A percentile compares a stretch with the other conserved stretches of the same genome.
Evolutionary conservation across 2,888 invertebrate species (phyloP).

Genomic region (Cantharis flavilabris): DNA sequence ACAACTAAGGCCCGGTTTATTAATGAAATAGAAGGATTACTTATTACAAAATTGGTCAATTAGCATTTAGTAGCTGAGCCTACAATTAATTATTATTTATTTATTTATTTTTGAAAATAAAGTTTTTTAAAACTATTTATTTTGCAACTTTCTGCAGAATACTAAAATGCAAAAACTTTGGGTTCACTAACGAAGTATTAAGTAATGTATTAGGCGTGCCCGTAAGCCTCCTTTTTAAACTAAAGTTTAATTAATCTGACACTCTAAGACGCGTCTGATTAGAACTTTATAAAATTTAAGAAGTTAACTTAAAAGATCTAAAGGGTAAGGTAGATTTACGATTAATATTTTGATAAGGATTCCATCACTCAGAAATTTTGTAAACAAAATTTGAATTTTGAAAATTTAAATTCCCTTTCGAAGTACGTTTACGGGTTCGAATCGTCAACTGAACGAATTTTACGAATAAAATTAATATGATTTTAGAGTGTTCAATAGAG

Average conservation of each 20-base stretch:
- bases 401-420: too few species aligned
- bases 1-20: neutral
- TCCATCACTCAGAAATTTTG: neutral
- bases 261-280: slow-evolving; percentile 1
- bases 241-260: slow-evolving; percentile 5
- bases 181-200: neutral
- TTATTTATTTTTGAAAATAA: neutral
- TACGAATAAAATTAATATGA: neutral
- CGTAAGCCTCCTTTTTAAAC: neutral
- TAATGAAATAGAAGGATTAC: neutral
- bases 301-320: slow-evolving; percentile 1
- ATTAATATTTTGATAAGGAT: neutral
- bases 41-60: neutral
- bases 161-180: neutral
- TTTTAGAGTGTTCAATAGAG: neutral
- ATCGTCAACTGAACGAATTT: neutral
- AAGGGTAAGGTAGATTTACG: neutral
- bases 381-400: neutral
- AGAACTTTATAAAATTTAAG: neutral
- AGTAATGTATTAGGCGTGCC: neutral
- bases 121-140: neutral
- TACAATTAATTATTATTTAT: neutral
- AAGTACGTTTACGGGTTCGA: neutral
- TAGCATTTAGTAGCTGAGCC: neutral
- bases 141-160: neutral